Evolutionary conservation across 30 jellyfish, hydroid and myxozoan genomes (phyloP).

Genomic region (Chrysaora quinquecirrha): DNA sequence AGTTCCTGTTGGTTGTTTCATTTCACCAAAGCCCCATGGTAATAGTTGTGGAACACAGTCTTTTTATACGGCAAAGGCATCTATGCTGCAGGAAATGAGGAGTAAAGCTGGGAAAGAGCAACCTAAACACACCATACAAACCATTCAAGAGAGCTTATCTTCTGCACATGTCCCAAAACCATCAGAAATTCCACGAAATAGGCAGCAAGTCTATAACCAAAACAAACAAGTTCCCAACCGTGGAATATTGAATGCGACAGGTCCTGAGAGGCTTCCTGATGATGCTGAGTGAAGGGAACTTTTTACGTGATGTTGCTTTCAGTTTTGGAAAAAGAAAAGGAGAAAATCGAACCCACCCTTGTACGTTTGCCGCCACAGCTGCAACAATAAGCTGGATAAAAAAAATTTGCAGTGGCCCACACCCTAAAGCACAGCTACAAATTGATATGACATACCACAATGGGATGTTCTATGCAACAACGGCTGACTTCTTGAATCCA

Average conservation of each 20-base stretch:
- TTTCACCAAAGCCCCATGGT: constrained; percentile 37
- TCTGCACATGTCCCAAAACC: constrained; percentile 23
- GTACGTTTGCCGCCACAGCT: constrained; percentile 39
- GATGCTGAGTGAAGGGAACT: constrained; percentile 37
- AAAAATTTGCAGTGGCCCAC: constrained; percentile 25
- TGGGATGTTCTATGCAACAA: constrained; percentile 35
- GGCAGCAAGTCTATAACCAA: constrained; percentile 33
- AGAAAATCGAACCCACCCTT: constrained; percentile 31
- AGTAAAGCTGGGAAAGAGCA: constrained; percentile 27
- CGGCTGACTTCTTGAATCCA: constrained; percentile 22
- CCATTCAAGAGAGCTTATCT: constrained; percentile 26
- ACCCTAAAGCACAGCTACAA: constrained; percentile 23
- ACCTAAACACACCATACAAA: constrained; percentile 34
- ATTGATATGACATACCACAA: constrained; percentile 38
- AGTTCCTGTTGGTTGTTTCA: constrained; percentile 28
- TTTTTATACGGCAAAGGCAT: constrained; percentile 18
- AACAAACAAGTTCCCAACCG: constrained; percentile 37
- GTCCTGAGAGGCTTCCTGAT: constrained; percentile 24
- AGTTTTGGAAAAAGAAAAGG: constrained; percentile 1
- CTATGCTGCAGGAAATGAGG: constrained; percentile 39
- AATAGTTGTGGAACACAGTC: constrained; percentile 25
- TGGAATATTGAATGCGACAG: constrained; percentile 28
- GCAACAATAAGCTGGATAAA: constrained; percentile 4
- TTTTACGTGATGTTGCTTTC: constrained; percentile 23
- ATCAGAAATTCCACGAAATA: constrained; percentile 26